phyloP scores from a whole-genome alignment of 2,113 vertebrate genomes.

The Strix aluco region DNA sequence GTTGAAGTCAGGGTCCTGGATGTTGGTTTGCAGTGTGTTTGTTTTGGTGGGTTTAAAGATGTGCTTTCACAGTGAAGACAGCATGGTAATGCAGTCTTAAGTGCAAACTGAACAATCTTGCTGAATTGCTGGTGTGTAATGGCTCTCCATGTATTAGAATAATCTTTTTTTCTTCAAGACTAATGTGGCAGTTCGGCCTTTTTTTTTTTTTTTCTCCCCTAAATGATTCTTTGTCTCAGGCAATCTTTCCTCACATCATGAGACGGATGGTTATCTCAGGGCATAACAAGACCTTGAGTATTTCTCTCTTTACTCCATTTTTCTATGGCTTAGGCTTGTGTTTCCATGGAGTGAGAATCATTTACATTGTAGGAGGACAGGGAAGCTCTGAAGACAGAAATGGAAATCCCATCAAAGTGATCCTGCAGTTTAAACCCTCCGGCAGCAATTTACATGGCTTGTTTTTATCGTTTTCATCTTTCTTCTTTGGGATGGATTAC shows the following conservation, averaged over 20 bases:
- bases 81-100: not conserved
- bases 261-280: constrained; percentile 53
- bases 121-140: constrained; percentile 16
- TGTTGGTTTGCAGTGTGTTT: not conserved
- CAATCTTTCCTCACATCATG: constrained; percentile 36
- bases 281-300: constrained; percentile 33
- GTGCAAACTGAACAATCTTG: not conserved
- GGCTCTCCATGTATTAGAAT: constrained; percentile 25
- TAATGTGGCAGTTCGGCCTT: constrained; percentile 30
- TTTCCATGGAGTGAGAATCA: not conserved
- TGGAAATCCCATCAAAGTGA: constrained; percentile 22
- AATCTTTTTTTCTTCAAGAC: constrained; percentile 46
- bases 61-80: not conserved
- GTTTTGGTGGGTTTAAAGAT: not conserved
- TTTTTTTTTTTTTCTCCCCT: not conserved
- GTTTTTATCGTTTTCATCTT: not conserved
- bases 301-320: constrained; percentile 34
- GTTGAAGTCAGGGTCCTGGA: not conserved
- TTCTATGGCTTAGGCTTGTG: not conserved
- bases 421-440: not conserved
- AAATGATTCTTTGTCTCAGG: constrained; percentile 51
- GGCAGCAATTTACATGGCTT: not conserved
- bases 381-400: not conserved
- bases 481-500: not conserved
- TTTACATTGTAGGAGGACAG: not conserved